phyloP scores from a whole-genome alignment of 2,797 vertebrate genomes.

The Epinephelus malabaricus region DNA sequence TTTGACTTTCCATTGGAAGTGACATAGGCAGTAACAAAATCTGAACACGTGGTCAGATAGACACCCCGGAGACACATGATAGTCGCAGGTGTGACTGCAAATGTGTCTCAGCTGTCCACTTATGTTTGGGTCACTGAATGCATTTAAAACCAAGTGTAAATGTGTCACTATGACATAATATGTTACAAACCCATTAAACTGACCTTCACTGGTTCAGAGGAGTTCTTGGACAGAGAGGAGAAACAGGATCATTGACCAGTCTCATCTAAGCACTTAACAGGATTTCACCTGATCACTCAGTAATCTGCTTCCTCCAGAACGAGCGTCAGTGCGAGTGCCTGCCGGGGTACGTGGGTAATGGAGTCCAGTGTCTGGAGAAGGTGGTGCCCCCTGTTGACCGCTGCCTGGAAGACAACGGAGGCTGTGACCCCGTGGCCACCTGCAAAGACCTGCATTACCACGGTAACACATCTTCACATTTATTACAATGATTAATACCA shows the following conservation, averaged over 20 bases:
- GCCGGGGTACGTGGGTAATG: constrained; percentile 90
- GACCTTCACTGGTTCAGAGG: too few species aligned
- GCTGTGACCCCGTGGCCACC: constrained; percentile 88
- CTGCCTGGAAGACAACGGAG: constrained; percentile 90
- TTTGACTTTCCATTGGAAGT: too few species aligned
- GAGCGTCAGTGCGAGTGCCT: constrained; percentile 90
- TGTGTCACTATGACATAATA: background rate
- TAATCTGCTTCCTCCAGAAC: constrained; percentile 83
- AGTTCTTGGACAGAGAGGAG: background rate
- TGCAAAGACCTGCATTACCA: constrained; percentile 94
- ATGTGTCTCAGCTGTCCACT: too few species aligned
- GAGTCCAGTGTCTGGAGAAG: constrained; percentile 93
- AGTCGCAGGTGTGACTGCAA: too few species aligned
- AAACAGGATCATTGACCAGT: background rate
- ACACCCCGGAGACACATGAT: too few species aligned
- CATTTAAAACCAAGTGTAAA: too few species aligned
- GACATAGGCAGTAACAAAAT: too few species aligned
- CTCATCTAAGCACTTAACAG: background rate
- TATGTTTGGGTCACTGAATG: too few species aligned
- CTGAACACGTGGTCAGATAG: too few species aligned
- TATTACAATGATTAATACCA: background rate
- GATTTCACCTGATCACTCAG: background rate
- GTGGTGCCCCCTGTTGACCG: constrained; percentile 88
- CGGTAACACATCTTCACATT: constrained; percentile 44
- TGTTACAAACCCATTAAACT: background rate